A percentile compares a stretch with the other conserved stretches of the same genome.
These are phyloP conservation scores for Chelidonichthys spinosus DNA, from an alignment of 2,797 vertebrate species.

Conservation along the genomic window DNA sequence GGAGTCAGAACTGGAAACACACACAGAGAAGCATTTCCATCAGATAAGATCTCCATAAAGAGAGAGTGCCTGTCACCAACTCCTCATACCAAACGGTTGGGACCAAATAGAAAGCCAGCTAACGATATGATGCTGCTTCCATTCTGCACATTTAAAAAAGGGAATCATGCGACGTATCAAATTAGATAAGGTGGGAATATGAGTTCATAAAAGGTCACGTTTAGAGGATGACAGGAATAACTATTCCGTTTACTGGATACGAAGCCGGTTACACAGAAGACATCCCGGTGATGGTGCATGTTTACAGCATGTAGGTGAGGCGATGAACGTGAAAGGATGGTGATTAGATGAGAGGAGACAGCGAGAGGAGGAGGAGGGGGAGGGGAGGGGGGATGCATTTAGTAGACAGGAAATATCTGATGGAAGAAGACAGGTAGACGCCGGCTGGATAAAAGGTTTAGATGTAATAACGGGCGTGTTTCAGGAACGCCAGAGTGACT, in stretches of 20 bases:
- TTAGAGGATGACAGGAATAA: background rate
- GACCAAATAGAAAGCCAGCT: slow-evolving; percentile 10
- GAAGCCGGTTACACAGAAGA: background rate
- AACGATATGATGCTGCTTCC: background rate
- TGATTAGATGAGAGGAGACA: slow-evolving; percentile 33
- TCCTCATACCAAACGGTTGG: slow-evolving; percentile 17
- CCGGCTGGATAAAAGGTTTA: slow-evolving; percentile 33
- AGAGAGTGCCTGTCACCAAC: slow-evolving; percentile 36
- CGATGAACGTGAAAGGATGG: background rate
- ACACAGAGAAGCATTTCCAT: slow-evolving; percentile 15
- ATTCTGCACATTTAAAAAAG: slow-evolving; percentile 16
- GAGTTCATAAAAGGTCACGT: background rate
- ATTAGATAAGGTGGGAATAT: slow-evolving; percentile 23
- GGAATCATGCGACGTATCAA: background rate
- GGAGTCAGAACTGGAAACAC: slow-evolving; percentile 14
- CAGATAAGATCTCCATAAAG: slow-evolving; percentile 41
- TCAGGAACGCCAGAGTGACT: slow-evolving; percentile 20
- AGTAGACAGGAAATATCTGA: slow-evolving; percentile 35
- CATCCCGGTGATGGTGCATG: background rate
- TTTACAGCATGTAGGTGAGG: slow-evolving; percentile 5
- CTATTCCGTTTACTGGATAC: too few relatives aligned
- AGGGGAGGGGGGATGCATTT: slow-evolving; percentile 25
- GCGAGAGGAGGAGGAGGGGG: slow-evolving; percentile 11
- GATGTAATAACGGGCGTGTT: slow-evolving; percentile 23
- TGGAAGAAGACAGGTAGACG: slow-evolving; percentile 27